phyloP scores from a whole-genome alignment of 2,113 vertebrate genomes.

The Andinoacara biseriatus region DNA sequence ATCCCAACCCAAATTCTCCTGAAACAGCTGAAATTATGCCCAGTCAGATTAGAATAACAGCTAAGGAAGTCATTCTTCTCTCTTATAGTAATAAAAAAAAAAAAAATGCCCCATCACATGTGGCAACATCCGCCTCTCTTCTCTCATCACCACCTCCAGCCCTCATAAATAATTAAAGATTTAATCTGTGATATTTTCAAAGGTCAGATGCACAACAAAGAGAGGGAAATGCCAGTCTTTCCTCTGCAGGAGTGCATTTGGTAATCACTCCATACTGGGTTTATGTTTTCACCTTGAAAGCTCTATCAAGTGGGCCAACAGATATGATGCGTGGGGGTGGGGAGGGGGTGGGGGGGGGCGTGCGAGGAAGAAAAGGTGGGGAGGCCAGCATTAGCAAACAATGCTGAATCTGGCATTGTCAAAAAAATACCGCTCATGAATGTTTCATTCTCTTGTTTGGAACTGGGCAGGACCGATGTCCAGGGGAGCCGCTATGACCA shows the following conservation, averaged over 20 bases:
- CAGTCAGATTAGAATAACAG: neutral
- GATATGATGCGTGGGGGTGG: conserved; percentile 19
- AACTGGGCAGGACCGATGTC: conserved; percentile 20
- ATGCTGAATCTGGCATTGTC: conserved; percentile 40
- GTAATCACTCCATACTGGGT: conserved; percentile 56
- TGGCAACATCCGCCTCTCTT: conserved; percentile 65
- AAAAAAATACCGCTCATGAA: conserved; percentile 52
- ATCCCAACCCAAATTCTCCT: neutral
- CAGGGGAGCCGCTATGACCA: neutral
- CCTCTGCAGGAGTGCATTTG: conserved; percentile 51
- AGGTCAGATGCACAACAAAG: conserved; percentile 90
- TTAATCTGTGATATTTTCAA: conserved; percentile 95
- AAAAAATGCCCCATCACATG: conserved; percentile 40
- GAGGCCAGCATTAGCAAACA: conserved; percentile 41
- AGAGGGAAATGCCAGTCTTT: conserved; percentile 72
- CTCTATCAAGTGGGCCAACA: conserved; percentile 47
- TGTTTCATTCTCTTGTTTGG: conserved; percentile 65
- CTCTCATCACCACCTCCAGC: conserved; percentile 67
- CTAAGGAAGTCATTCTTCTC: neutral
- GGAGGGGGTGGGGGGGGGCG: neutral
- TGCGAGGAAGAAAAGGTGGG: neutral
- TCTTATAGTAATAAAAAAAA: conserved; percentile 2
- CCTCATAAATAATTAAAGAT: conserved; percentile 97
- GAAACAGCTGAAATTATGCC: neutral
- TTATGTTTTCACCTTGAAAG: conserved; percentile 58